These are phyloP conservation scores for Perca schrenkii DNA, from an alignment of 2,113 vertebrate species.

Conservation along the genomic window DNA sequence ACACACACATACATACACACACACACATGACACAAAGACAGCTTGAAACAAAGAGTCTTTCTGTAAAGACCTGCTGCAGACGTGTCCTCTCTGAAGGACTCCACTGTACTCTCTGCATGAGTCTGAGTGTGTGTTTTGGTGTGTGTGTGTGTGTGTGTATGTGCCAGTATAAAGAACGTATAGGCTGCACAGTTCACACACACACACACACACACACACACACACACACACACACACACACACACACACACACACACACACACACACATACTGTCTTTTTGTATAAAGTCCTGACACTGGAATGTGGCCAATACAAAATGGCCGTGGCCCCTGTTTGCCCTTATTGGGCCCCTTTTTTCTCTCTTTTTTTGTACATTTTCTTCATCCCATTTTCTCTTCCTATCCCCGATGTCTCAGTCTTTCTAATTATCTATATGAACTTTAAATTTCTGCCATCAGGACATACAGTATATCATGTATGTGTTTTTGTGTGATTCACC, in stretches of 20 bases:
- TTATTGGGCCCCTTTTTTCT: conserved; percentile 10
- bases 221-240: conserved; percentile 28
- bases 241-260: conserved; percentile 34
- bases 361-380: conserved; percentile 1
- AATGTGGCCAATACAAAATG: conserved; percentile 59
- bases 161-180: conserved; percentile 33
- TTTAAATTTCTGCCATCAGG: conserved; percentile 36
- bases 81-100: conserved; percentile 66
- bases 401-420: background rate
- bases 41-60: conserved; percentile 76
- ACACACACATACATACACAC: conserved; percentile 34
- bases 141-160: conserved; percentile 27
- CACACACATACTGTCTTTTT: conserved; percentile 53
- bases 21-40: conserved; percentile 61
- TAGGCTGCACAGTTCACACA: conserved; percentile 31
- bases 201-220: conserved; percentile 32
- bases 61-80: conserved; percentile 69
- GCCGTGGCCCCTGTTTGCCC: conserved; percentile 21
- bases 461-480: background rate
- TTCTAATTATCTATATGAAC: background rate
- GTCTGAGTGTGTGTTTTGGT: conserved; percentile 54
- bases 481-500: background rate
- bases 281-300: conserved; percentile 40
- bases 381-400: background rate
- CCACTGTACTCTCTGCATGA: conserved; percentile 60